Base-by-base conservation (phyloP, 1,140 invertebrate genomes). In the Bombus soroeensis region DNA sequence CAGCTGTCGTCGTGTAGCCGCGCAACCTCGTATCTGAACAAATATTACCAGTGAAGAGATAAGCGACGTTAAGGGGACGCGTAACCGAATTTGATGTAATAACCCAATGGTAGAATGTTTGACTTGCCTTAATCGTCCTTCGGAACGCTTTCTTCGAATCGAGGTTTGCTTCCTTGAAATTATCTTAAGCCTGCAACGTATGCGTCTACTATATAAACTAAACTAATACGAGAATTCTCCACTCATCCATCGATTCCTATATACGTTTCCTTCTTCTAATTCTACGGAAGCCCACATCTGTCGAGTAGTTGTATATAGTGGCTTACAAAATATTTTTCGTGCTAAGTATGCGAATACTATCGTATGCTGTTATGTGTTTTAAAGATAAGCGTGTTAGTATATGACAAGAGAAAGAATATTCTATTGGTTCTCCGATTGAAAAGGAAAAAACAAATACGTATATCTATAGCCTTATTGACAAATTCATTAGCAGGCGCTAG, bases 41-140 rank as follows among this genome's bases (percentile, higher is more conserved):
- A 85, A 85, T 80, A 85, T 79, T 80, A 72, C 32, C 53, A 62
- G 59, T 22, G 4, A 10, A 41, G 22, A 41, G 81, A 83, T 77
- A 78, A 78, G 28, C 22, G 22, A 32, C 37, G 32, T 37, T 68
- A 28, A 41, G 37, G 22, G 28, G 25, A 25, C 15, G 5, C 18
- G 34, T n/a, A 43, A 62, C 43, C 47, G 37, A 81, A 62, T 41
- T 41, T n/a, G n/a, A 13, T 25, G 5, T 39, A 76, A 76, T 25
- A 37, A 81, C 8, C 53, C 28, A 41, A 37, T 34, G n/a, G 2
- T 22, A n/a, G 5, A 43, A 62, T 12, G 12, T 73, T 57, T 37
- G 47, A 41, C 18, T 43, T 1, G 8, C 2, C 9, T 37, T 39
- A 71, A 43, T n/a, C n/a, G 18, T 8, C n/a, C 68, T 53, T 32